Evolutionary conservation across 92 coral and sea anemone species (phyloP).

Genomic region (Anthopleura xanthogrammica): DNA sequence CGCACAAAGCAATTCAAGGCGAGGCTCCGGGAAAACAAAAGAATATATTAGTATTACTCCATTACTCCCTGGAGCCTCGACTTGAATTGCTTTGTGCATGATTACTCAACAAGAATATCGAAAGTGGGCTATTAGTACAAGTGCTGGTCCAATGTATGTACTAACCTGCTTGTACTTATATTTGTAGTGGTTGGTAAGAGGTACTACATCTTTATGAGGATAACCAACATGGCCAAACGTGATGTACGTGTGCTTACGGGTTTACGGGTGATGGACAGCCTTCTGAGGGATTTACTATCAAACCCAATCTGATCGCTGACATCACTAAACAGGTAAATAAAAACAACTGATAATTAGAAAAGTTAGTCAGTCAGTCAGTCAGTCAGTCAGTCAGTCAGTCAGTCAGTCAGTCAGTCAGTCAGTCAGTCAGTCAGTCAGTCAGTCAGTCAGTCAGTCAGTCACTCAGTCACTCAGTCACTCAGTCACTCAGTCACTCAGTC

Average conservation of each 20-base stretch:
- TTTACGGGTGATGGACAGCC: slow-evolving; percentile 56
- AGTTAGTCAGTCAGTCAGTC: background rate
- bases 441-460: background rate
- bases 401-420: background rate
- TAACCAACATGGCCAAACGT: slow-evolving; percentile 66
- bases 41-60: no score
- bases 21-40: no score
- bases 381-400: background rate
- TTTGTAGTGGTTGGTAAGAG: slow-evolving; percentile 51
- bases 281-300: slow-evolving; percentile 57
- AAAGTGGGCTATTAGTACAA: no score
- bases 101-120: no score
- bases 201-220: slow-evolving; percentile 62
- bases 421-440: no score
- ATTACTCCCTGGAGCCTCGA: no score
- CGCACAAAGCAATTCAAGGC: no score
- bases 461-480: background rate
- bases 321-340: slow-evolving; percentile 66
- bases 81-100: no score
- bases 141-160: no score
- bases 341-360: background rate
- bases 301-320: slow-evolving; percentile 51
- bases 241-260: slow-evolving; percentile 51
- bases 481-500: background rate
- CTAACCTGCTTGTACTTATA: background rate